Evolutionary conservation across 2,797 vertebrate genomes (phyloP).

Genomic region (Acanthurus leucopareius): DNA sequence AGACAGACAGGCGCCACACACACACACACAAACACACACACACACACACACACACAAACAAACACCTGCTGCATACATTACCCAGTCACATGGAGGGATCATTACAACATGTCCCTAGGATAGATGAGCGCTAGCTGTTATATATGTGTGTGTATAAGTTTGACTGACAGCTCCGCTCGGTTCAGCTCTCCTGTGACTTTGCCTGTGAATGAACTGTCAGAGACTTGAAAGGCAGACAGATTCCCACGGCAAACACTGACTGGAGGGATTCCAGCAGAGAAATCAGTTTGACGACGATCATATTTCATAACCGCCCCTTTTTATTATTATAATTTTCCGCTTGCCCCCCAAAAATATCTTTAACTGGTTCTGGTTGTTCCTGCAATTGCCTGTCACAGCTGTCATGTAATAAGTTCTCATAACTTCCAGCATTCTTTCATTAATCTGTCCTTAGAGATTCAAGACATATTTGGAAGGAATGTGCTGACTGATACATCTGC

Average conservation of each 20-base stretch:
- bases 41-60: neutral
- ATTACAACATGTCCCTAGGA: conserved; percentile 67
- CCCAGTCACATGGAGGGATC: conserved; percentile 34
- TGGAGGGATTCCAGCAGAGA: conserved; percentile 39
- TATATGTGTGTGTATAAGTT: conserved; percentile 14
- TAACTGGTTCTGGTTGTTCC: conserved; percentile 11
- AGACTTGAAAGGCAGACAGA: conserved; percentile 45
- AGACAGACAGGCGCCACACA: too few species aligned
- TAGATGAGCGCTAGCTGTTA: conserved; percentile 23
- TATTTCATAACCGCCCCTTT: conserved; percentile 36
- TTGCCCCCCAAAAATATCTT: conserved; percentile 7
- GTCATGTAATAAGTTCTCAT: conserved; percentile 15
- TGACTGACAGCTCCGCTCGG: conserved; percentile 49
- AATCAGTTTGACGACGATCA: conserved; percentile 46
- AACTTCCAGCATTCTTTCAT: conserved; percentile 2
- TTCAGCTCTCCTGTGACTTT: conserved; percentile 50
- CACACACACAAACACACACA: too few species aligned
- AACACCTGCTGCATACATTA: conserved; percentile 35
- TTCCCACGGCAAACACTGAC: conserved; percentile 35
- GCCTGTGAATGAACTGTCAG: conserved; percentile 49
- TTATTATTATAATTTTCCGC: conserved; percentile 32
- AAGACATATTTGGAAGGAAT: neutral
- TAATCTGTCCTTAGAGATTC: conserved; percentile 17
- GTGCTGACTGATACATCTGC: neutral
- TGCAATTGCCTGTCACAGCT: conserved; percentile 29